phyloP scores from a whole-genome alignment of 1,140 invertebrate species.

The Orussus abietinus region DNA sequence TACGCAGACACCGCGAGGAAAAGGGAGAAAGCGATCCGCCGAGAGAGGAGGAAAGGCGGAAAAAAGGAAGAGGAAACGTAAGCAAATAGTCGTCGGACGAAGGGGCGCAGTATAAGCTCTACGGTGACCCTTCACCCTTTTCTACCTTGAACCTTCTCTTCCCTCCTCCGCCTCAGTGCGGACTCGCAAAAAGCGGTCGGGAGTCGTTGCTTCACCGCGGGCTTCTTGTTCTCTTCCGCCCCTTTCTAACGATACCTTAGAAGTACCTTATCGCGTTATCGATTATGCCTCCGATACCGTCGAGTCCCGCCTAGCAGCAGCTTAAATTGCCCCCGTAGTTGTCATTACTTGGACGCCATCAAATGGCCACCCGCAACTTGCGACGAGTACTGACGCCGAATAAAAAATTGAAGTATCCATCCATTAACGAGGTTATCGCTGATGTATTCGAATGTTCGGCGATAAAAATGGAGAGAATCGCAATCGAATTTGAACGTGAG shows the following conservation, averaged over 20 bases:
- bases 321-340: too few relatives aligned
- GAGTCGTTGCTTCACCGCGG: constrained; percentile 33
- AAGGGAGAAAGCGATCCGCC: constrained; percentile 13
- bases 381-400: too few relatives aligned
- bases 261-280: neutral
- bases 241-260: neutral
- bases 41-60: constrained; percentile 4
- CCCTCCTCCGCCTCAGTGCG: constrained; percentile 11
- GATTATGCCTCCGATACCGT: too few relatives aligned
- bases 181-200: constrained; percentile 32
- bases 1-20: constrained; percentile 1
- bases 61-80: constrained; percentile 25
- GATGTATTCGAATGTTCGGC: too few relatives aligned
- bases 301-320: too few relatives aligned
- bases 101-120: constrained; percentile 21
- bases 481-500: too few relatives aligned
- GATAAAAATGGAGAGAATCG: too few relatives aligned
- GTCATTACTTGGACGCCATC: too few relatives aligned
- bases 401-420: too few relatives aligned
- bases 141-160: constrained; percentile 3
- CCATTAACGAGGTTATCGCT: too few relatives aligned
- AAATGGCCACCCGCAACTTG: too few relatives aligned
- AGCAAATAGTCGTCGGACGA: constrained; percentile 35
- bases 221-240: constrained; percentile 20
- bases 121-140: constrained; percentile 16